Evolutionary conservation across 2,113 vertebrate species (phyloP), one percentile per base, ranked within the genome.

Genomic region (Periophthalmus modestus): DNA sequence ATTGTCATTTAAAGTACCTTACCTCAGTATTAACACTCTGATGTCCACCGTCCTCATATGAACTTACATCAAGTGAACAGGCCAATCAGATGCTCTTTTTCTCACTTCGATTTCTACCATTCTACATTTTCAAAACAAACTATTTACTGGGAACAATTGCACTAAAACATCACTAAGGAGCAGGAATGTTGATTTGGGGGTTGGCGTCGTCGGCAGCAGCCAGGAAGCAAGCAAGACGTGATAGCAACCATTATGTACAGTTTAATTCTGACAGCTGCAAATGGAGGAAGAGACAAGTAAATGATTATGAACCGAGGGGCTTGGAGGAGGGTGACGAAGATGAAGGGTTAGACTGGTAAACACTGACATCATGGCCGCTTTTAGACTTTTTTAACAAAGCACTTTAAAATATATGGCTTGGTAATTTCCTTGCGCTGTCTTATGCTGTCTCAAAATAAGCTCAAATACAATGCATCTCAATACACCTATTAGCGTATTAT

Each of bases 201-300:
- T 85, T 85, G 86, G 85, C 83, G 7, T 55, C 52, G 19, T 55
- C 19, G 23, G 59, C 59, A 80, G 84, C 82, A 86, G 87, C 82
- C 86, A 81, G 84, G 84, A 87, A 88, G 83, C 79, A 81, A 39
- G 73, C 52, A 80, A 84, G 88, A 84, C 81, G 70, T 85, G 88
- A 87, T 86, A 85, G 84, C 86, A 85, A 79, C 82, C 83, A 88
- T 92, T 86, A 87, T 87, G 85, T 82, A 83, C 85, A 86, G 82
- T 86, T 90, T 91, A 88, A 87, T 89, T 89, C 85, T 90, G 88
- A 90, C 89, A 90, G 89, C 87, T 91, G 87, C 85, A 81, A 88
- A 89, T 91, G 85, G 85, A 84, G 81, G 78, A 59, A 72, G 68
- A 89, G 85, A 85, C 87, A 79, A 89, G 88, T 80, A 85, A 89